Evolutionary conservation across 2,113 vertebrate species (phyloP).

Genomic region (Astur gentilis): DNA sequence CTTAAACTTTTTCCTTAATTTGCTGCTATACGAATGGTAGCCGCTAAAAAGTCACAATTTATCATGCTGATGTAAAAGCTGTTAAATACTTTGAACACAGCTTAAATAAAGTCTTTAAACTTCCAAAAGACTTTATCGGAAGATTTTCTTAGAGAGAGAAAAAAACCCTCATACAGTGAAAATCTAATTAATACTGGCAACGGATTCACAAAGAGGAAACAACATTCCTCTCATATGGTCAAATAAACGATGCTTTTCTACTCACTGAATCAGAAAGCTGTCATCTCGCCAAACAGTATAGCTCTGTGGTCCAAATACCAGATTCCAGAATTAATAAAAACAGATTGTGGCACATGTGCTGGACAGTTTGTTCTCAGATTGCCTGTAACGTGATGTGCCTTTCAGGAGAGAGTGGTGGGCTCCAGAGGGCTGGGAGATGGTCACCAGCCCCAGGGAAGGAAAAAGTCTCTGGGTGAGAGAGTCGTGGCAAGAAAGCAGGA

Average conservation of each 20-base stretch:
- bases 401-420: background rate
- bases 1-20: background rate
- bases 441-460: background rate
- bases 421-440: background rate
- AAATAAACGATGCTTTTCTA: background rate
- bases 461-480: background rate
- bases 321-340: background rate
- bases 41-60: background rate
- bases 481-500: background rate
- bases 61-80: background rate
- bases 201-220: background rate
- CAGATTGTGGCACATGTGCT: background rate
- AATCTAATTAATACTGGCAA: conserved; percentile 10
- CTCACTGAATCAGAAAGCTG: background rate
- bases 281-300: background rate
- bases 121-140: background rate
- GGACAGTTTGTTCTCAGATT: conserved; percentile 11
- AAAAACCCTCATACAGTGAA: background rate
- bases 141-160: background rate
- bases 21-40: background rate
- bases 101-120: background rate
- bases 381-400: background rate
- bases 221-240: background rate
- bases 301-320: conserved; percentile 8
- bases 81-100: background rate